Evolutionary conservation across 2,113 vertebrate species (phyloP).

Genomic region (Hylia prasina): DNA sequence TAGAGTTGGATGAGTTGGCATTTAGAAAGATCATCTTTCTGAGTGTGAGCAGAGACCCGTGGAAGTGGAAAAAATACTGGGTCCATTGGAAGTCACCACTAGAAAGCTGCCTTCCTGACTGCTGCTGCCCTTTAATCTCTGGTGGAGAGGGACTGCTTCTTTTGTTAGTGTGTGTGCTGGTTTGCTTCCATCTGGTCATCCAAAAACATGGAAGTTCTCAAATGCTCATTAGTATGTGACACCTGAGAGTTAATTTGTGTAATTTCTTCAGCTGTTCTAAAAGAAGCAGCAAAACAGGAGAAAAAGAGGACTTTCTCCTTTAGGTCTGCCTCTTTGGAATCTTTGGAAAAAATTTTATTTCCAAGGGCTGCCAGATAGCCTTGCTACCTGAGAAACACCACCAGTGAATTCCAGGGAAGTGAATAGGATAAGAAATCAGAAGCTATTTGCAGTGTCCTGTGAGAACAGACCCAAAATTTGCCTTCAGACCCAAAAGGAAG

Average conservation of each 20-base stretch:
- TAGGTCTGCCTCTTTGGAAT: not conserved
- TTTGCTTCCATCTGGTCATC: not conserved
- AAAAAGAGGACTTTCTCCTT: not conserved
- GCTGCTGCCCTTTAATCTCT: not conserved
- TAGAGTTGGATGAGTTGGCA: slow-evolving; percentile 15
- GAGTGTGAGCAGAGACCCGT: not conserved
- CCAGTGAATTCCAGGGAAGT: not conserved
- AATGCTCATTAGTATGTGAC: not conserved
- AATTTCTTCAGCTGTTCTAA: not conserved
- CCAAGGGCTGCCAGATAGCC: not conserved
- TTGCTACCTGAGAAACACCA: not conserved
- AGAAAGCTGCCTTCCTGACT: not conserved
- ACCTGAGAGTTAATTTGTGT: not conserved
- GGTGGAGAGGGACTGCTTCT: not conserved
- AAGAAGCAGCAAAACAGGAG: not conserved
- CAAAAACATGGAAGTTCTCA: not conserved
- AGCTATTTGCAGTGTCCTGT: not conserved
- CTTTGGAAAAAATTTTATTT: not conserved
- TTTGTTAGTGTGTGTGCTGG: not conserved
- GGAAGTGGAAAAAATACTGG: not conserved
- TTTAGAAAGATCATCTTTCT: slow-evolving; percentile 29
- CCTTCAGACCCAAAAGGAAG: not conserved
- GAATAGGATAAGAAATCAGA: not conserved
- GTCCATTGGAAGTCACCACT: not conserved
- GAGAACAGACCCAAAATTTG: not conserved